These are phyloP conservation scores for Prionailurus bengalensis DNA, from an alignment of 2,113 vertebrate genomes.

Conservation along the genomic window DNA sequence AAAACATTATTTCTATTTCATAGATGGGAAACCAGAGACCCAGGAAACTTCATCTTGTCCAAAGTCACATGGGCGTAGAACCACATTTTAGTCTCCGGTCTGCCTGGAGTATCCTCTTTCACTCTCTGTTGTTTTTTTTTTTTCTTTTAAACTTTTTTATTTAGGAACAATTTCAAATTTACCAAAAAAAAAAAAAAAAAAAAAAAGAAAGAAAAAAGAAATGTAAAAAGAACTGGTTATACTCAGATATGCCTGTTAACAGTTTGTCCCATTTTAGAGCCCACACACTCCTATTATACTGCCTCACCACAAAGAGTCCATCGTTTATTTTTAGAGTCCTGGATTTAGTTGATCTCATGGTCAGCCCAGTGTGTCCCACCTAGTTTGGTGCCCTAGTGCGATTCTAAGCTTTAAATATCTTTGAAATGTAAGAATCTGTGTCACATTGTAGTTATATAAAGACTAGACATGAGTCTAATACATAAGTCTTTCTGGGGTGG, in stretches of 20 bases:
- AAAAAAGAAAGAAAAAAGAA: neutral
- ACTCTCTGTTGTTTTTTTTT: neutral
- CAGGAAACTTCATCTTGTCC: neutral
- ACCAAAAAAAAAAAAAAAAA: neutral
- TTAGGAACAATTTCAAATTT: constrained; percentile 19
- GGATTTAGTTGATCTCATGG: constrained; percentile 28
- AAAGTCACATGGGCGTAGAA: neutral
- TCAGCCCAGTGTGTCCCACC: neutral
- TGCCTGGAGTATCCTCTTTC: neutral
- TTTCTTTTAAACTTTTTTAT: neutral
- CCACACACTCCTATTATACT: neutral
- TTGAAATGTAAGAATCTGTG: neutral
- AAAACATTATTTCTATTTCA: neutral
- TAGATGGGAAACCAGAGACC: neutral
- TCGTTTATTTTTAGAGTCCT: neutral
- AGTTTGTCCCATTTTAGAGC: neutral
- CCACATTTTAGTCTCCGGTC: neutral
- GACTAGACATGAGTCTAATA: neutral
- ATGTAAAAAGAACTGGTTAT: neutral
- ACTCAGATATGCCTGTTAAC: neutral
- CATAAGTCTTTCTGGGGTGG: neutral
- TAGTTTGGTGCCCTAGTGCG: neutral
- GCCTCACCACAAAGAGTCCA: neutral
- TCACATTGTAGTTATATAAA: neutral
- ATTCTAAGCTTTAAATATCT: neutral